Evolutionary conservation across 2,113 vertebrate species (phyloP), one percentile per base, ranked within the genome.

Genomic region (Boulengeromyrus knoepffleri): DNA sequence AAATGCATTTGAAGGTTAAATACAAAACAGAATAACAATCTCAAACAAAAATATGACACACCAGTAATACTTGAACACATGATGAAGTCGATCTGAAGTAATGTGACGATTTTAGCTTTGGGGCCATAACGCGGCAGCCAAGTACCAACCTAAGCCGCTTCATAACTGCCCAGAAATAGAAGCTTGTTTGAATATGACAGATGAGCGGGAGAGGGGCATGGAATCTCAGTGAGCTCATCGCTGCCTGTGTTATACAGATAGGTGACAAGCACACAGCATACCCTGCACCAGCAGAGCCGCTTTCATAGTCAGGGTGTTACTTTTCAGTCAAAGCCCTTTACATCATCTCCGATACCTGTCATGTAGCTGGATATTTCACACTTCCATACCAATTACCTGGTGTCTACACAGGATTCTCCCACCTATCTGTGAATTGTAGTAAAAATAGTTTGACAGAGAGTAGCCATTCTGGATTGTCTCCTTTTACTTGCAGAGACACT

Each of bases 241-340:
- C 53, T 3, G 46, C 88, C 39, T 24, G 31, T 86, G 88, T 89
- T 89, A 17, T 49, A 47, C 56, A 45, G 80, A 85, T 47, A 27
- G 58, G 80, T 86, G 56, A 74, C 52, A 89, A 74, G 70, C 24
- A 42, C 74, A 17, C 87, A 5, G 49, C 21, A 27, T 7, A 49
- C 42, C 46, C 46, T 36, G 6, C 53, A 39, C 49, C 56, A 6
- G 31, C 3, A 88, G 52, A 8, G 70, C 7, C 17, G 53, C 53
- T 86, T n/a, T 85, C 42, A 49, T 91, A 42, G 47, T 13, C 53
- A 45, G 27, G 74, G 80, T 42, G 24, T 88, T 88, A 87, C 49
- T 87, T 88, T 77, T 39, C 62, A 56, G 47, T 39, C 24, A 50
- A 84, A 91, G 77, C 45, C 47, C 39, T 91, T 91, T 89, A 91